Evolutionary conservation across 2,888 invertebrate genomes (phyloP).

Genomic region (Abscondita cerata): DNA sequence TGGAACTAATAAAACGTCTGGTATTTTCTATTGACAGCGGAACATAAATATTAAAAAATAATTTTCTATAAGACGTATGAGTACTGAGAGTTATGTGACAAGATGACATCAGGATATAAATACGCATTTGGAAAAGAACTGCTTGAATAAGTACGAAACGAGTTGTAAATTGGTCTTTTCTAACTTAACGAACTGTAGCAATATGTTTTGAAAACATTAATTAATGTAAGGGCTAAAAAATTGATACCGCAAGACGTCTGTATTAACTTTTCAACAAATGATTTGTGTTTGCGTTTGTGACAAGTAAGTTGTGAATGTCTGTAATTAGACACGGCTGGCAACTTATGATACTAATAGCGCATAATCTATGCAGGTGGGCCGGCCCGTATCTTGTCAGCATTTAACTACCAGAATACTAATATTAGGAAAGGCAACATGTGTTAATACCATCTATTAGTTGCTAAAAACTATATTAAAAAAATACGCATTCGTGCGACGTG

Average conservation of each 20-base stretch:
- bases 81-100: slow-evolving; percentile 46
- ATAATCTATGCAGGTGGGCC: slow-evolving; percentile 55
- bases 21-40: slow-evolving; percentile 43
- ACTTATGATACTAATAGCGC: slow-evolving; percentile 48
- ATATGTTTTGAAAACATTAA: slow-evolving; percentile 53
- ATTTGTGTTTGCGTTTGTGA: slow-evolving; percentile 50
- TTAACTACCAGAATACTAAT: slow-evolving; percentile 50
- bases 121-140: slow-evolving; percentile 50
- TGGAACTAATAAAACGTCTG: slow-evolving; percentile 46
- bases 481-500: slow-evolving; percentile 42
- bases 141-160: slow-evolving; percentile 48
- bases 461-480: slow-evolving; percentile 37
- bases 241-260: slow-evolving; percentile 32
- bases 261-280: slow-evolving; percentile 48
- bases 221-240: slow-evolving; percentile 50
- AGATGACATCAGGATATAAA: slow-evolving; percentile 49
- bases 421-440: slow-evolving; percentile 47
- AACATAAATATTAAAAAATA: slow-evolving; percentile 53
- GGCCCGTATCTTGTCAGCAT: slow-evolving; percentile 48
- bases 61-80: slow-evolving; percentile 48
- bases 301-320: slow-evolving; percentile 46
- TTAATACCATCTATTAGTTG: slow-evolving; percentile 39
- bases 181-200: slow-evolving; percentile 54
- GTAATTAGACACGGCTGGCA: slow-evolving; percentile 53
- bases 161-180: slow-evolving; percentile 55